A percentile compares a stretch with the other conserved stretches of the same genome.
phyloP scores from a whole-genome alignment of 2,113 vertebrate genomes.

The Corynorhinus townsendii region DNA sequence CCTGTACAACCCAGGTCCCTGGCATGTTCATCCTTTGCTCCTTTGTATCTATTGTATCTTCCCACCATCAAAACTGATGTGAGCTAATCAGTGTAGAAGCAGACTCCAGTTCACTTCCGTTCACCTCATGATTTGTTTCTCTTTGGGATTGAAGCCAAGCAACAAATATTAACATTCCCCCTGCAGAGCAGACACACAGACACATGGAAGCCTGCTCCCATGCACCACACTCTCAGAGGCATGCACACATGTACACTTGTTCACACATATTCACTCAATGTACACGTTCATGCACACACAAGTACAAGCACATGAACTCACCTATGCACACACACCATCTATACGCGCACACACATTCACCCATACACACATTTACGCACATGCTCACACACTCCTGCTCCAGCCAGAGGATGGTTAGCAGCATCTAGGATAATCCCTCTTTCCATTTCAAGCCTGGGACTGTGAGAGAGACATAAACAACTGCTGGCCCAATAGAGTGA shows the following conservation, averaged over 20 bases:
- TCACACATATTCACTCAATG: background rate
- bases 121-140: background rate
- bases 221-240: background rate
- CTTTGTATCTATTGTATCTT: background rate
- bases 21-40: background rate
- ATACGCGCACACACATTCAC: background rate
- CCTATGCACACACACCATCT: background rate
- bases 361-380: background rate
- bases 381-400: background rate
- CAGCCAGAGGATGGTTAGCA: background rate
- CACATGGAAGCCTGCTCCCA: background rate
- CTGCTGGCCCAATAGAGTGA: background rate
- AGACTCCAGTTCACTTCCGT: background rate
- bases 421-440: background rate
- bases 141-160: conserved; percentile 29
- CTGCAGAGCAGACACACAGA: background rate
- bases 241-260: background rate
- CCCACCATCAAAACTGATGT: background rate
- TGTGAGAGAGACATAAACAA: background rate
- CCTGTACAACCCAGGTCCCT: background rate
- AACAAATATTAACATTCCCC: background rate
- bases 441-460: background rate
- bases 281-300: background rate
- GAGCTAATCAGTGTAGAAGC: conserved; percentile 5
- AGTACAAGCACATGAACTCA: too few relatives aligned